Base-by-base conservation (phyloP, 1,140 invertebrate genomes). In the Monochamus saltuarius region DNA sequence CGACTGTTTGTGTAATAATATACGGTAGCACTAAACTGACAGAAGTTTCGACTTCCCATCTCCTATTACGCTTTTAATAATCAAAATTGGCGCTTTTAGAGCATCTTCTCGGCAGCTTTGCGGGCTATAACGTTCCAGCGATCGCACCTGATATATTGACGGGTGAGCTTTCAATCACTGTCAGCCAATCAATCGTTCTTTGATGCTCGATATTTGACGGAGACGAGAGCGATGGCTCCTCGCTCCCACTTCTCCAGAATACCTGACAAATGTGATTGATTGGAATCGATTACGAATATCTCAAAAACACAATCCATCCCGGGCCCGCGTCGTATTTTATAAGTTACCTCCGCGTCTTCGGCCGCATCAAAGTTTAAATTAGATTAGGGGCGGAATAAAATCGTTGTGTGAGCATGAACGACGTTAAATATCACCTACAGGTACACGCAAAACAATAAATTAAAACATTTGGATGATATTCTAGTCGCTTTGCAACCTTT, bases 251-350 rank as follows among this genome's bases (percentile, higher is more conserved):
- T 53, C 54, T 61, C 46, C 55, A 54, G 57, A 70, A 66, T 61
- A 64, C 61, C 67, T 69, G 69, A 73, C 71, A 73, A 73, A 73
- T 73, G 67, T 73, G 71, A 73, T 73, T 66, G 71, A 73, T 73
- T 71, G 62, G 55, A 61, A 67, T 68, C 64, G 69, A 73, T 73
- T 65, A 62, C 55, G 58, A 56, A 55, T 55, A 55, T 55, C 52
- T 55, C 49, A 14, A 37, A 51, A 51, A 51, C 49, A 51, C 49
- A 51, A 51, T 51, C 14, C 34, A 37, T 51, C 34, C 10, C 22
- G 34, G 34, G 37, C 37, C 16, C 49, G 16, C 49, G 29, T 36
- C 49, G 10, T 51, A 51, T 14, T 37, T 34, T 37, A 51, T 51
- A 9, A 51, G 10, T 29, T 29, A 29, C 22, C 22, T 29, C 22